phyloP scores from a whole-genome alignment of 2,888 invertebrate genomes.

The Sarcophaga caerulescens region DNA sequence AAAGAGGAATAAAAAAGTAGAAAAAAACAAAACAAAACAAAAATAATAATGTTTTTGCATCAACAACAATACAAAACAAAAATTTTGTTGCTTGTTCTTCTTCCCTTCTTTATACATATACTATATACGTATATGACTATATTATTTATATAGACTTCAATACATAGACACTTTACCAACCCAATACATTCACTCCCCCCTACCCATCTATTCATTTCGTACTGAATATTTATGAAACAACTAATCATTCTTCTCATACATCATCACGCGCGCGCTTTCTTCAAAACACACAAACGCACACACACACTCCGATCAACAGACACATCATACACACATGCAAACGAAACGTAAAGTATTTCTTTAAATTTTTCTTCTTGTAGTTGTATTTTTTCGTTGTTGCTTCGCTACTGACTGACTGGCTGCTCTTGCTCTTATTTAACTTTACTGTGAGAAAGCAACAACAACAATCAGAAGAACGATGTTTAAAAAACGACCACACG shows the following conservation, averaged over 20 bases:
- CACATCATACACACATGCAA: neutral
- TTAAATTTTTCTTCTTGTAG: neutral
- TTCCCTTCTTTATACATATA: neutral
- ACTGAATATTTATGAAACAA: neutral
- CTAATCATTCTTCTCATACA: conserved; percentile 52
- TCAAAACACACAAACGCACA: conserved; percentile 35
- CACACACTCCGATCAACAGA: conserved; percentile 21
- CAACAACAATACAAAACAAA: conserved; percentile 41
- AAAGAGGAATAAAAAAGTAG: no score
- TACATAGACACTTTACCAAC: neutral
- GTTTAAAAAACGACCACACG: conserved; percentile 42
- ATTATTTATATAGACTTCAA: neutral
- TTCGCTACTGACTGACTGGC: conserved; percentile 57
- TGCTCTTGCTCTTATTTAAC: conserved; percentile 38
- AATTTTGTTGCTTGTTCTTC: conserved; percentile 27
- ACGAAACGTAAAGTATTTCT: conserved; percentile 34
- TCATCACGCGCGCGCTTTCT: conserved; percentile 69
- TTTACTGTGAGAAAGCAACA: conserved; percentile 67
- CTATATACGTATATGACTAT: conserved; percentile 3
- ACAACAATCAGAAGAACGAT: conserved; percentile 68
- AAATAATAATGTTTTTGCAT: conserved; percentile 27
- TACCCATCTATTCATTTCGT: neutral
- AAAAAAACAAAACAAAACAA: neutral
- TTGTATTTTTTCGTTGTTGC: conserved; percentile 50
- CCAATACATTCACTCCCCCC: neutral